These are phyloP conservation scores for Melopsittacus undulatus DNA, from an alignment of 2,797 vertebrate genomes.

Conservation along the genomic window DNA sequence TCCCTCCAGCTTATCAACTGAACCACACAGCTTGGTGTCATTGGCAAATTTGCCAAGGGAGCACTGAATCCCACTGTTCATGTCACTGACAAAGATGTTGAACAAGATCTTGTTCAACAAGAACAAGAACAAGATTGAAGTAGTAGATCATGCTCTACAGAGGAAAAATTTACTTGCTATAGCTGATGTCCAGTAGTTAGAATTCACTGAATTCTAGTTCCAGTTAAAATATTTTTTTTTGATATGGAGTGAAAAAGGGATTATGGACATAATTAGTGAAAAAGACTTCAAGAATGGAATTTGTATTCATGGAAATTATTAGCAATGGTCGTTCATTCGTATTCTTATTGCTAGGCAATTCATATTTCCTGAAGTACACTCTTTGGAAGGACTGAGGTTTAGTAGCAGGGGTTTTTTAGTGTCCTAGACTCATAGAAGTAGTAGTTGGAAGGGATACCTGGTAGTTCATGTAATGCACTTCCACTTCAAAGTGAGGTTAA, in stretches of 20 bases:
- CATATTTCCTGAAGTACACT: neutral
- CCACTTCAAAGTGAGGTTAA: neutral
- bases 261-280: neutral
- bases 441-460: neutral
- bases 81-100: no score
- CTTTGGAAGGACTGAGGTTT: neutral
- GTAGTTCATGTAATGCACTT: neutral
- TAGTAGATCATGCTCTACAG: neutral
- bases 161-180: neutral
- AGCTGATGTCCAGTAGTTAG: neutral
- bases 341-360: neutral
- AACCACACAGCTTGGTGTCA: no score
- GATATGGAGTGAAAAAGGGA: neutral
- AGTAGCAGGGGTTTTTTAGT: fast-evolving
- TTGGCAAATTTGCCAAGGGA: no score
- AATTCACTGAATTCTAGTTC: neutral
- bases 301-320: neutral
- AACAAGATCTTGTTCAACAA: no score
- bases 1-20: no score
- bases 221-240: neutral
- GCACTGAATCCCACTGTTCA: no score
- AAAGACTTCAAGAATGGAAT: neutral
- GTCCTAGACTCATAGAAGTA: neutral
- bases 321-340: neutral
- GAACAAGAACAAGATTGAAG: neutral